A percentile compares a stretch with the other conserved stretches of the same genome.
Conservation (phyloP, 2,113 vertebrate species). For the Pollimyrus isidori region DNA sequence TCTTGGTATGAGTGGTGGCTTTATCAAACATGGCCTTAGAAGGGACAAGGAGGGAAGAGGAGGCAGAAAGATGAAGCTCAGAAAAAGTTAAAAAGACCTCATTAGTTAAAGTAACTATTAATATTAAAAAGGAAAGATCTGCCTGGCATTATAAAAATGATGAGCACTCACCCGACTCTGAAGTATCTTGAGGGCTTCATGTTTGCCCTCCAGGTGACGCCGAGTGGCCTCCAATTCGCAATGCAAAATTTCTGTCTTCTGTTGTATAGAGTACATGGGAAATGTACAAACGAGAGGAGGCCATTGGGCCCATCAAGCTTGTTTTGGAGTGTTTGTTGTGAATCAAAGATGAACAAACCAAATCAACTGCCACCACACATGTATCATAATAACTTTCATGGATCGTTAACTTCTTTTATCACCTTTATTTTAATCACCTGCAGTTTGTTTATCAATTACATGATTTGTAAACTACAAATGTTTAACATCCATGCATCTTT, state of each 20-base stretch:
- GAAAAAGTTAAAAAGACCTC: background rate
- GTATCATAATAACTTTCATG: background rate
- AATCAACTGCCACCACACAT: background rate
- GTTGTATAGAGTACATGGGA: conserved; percentile 19
- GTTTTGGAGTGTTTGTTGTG: background rate
- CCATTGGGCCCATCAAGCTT: no score
- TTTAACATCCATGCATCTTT: background rate
- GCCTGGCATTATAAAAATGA: background rate
- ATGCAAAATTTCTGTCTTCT: conserved; percentile 73
- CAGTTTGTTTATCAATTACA: background rate
- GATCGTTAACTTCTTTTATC: background rate
- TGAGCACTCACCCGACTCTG: conserved; percentile 73
- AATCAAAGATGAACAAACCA: background rate
- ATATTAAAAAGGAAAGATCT: background rate
- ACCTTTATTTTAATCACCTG: background rate
- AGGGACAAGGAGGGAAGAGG: background rate
- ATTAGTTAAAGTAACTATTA: background rate
- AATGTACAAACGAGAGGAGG: no score
- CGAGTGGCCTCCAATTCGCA: conserved; percentile 79
- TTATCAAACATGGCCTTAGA: conserved; percentile 75
- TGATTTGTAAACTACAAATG: background rate
- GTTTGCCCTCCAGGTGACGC: conserved; percentile 82
- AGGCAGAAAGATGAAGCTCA: background rate
- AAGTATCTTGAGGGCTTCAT: conserved; percentile 84
- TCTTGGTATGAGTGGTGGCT: conserved; percentile 82